Conservation (phyloP, 2,797 vertebrate species). For the Gymnopithys bicolor region DNA sequence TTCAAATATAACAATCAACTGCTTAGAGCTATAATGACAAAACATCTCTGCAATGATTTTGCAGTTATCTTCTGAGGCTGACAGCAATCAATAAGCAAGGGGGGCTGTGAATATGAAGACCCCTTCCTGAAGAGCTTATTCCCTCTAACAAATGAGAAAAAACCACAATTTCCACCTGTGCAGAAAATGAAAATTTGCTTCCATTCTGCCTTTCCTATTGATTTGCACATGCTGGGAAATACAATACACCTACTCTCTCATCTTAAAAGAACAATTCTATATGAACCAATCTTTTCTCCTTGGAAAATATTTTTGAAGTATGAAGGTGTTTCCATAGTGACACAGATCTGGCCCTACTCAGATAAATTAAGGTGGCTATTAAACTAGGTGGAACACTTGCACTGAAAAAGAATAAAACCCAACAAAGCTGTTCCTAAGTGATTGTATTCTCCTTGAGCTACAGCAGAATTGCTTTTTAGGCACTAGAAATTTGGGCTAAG, state of each 20-base stretch:
- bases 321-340: constrained; percentile 55
- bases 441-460: not conserved
- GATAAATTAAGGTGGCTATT: constrained; percentile 14
- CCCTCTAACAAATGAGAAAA: not conserved
- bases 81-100: not conserved
- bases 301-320: constrained; percentile 20
- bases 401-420: not conserved
- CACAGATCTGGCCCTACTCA: not conserved
- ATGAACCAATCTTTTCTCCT: constrained; percentile 1
- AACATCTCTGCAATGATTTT: not conserved
- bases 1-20: not conserved
- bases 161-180: not conserved
- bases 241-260: not conserved
- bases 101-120: not conserved
- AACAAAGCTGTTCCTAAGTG: not conserved
- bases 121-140: not conserved
- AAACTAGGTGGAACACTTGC: not conserved
- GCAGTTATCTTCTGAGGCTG: not conserved
- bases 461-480: not conserved
- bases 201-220: constrained; percentile 4
- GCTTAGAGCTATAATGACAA: not conserved
- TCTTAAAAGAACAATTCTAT: constrained; percentile 8
- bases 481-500: not conserved
- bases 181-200: constrained; percentile 19
- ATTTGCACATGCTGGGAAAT: constrained; percentile 29